These are phyloP conservation scores for Spialia ferax DNA, from an alignment of 2,888 invertebrate species.

Conservation along the genomic window DNA sequence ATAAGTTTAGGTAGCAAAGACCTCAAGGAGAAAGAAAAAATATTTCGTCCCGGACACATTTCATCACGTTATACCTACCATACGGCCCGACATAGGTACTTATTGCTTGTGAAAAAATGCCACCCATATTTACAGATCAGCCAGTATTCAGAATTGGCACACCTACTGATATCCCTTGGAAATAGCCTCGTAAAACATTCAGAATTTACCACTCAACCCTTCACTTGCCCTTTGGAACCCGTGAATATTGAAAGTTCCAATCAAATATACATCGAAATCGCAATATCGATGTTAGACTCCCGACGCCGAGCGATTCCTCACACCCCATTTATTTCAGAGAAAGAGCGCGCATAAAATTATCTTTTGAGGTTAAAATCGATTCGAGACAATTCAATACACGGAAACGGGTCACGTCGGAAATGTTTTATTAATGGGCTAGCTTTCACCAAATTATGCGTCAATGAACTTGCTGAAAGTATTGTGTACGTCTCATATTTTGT, in stretches of 20 bases:
- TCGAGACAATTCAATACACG: slow-evolving; percentile 42
- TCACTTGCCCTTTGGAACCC: slow-evolving; percentile 13
- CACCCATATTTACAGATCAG: slow-evolving; percentile 2
- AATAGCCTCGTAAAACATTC: slow-evolving; percentile 4
- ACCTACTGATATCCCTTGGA: neutral
- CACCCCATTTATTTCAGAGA: slow-evolving; percentile 43
- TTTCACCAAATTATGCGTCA: slow-evolving; percentile 24
- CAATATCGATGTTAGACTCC: slow-evolving; percentile 15
- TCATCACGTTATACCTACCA: neutral
- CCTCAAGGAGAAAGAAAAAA: neutral
- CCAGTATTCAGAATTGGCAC: neutral
- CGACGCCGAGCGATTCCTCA: slow-evolving; percentile 20
- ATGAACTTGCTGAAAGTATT: slow-evolving; percentile 29
- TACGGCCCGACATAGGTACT: neutral
- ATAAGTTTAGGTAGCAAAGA: too few species aligned
- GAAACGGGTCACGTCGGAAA: slow-evolving; percentile 35
- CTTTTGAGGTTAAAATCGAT: slow-evolving; percentile 45
- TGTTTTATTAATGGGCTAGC: slow-evolving; percentile 36
- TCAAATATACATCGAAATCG: slow-evolving; percentile 28
- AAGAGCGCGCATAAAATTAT: slow-evolving; percentile 43
- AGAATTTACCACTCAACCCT: slow-evolving; percentile 21
- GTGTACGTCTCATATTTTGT: slow-evolving; percentile 22
- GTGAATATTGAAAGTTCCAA: slow-evolving; percentile 30
- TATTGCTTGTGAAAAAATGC: neutral
- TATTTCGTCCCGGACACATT: neutral